Conservation (phyloP, 1,140 invertebrate genomes). For the Sitophilus oryzae region DNA sequence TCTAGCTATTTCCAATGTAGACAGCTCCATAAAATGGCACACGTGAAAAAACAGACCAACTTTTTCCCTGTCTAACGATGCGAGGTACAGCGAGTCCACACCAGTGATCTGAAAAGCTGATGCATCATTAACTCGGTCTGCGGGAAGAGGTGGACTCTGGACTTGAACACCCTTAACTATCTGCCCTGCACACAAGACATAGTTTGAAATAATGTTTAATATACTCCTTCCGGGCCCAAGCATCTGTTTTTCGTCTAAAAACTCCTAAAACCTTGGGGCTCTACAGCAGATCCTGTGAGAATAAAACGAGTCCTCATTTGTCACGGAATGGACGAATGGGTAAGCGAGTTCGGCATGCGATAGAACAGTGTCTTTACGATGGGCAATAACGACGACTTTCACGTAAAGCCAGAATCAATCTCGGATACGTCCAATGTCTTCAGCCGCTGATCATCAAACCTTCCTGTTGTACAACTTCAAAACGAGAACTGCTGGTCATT, state of each 20-base stretch:
- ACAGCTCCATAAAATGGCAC: constrained; percentile 39
- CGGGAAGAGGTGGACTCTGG: constrained; percentile 16
- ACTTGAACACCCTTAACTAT: constrained; percentile 21
- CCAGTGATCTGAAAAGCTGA: constrained; percentile 36
- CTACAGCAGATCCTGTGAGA: too few species aligned
- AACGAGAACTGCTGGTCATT: too few species aligned
- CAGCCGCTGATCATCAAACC: too few species aligned
- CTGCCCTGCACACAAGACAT: constrained; percentile 32
- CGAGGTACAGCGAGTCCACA: constrained; percentile 39
- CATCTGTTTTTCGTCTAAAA: constrained; percentile 38
- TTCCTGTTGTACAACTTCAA: too few species aligned
- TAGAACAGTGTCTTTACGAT: too few species aligned
- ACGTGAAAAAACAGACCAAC: constrained; percentile 42
- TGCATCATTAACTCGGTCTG: constrained; percentile 21
- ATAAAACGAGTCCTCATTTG: too few species aligned
- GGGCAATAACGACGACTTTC: too few species aligned
- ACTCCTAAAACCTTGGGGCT: too few species aligned
- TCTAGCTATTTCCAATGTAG: constrained; percentile 39
- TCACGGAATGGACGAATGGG: too few species aligned
- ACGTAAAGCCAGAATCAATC: too few species aligned
- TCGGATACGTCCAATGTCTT: too few species aligned
- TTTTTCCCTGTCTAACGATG: constrained; percentile 33
- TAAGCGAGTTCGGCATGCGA: too few species aligned
- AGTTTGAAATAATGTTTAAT: constrained; percentile 28
- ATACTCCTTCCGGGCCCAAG: constrained; percentile 31